A percentile compares a stretch with the other conserved stretches of the same genome.
Evolutionary conservation across 2,888 invertebrate genomes (phyloP).

Genomic region (Hypomecis atomaria): DNA sequence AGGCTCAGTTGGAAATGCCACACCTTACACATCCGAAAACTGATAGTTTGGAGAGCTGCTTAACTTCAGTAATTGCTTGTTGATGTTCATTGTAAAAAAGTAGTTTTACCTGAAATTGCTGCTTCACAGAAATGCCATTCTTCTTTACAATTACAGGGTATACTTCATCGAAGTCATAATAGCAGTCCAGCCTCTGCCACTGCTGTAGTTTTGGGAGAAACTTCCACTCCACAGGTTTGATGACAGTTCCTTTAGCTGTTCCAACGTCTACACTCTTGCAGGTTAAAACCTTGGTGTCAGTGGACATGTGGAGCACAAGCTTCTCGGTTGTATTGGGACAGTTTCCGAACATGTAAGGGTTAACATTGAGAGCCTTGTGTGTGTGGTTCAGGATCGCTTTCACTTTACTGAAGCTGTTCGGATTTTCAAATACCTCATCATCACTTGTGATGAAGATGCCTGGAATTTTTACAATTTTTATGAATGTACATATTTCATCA

Average conservation of each 20-base stretch:
- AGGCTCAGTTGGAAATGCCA: no score
- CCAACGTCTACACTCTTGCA: slow-evolving; percentile 88
- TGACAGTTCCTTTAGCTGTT: slow-evolving; percentile 69
- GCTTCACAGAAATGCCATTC: slow-evolving; percentile 86
- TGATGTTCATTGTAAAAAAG: neutral
- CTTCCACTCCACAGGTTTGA: slow-evolving; percentile 91
- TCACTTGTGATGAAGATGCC: slow-evolving; percentile 90
- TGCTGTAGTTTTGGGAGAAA: slow-evolving; percentile 88
- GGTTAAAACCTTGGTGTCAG: slow-evolving; percentile 80
- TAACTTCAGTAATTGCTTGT: no score
- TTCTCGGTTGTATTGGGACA: slow-evolving; percentile 83
- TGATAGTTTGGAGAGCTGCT: no score
- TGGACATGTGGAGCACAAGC: slow-evolving; percentile 86
- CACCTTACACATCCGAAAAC: no score
- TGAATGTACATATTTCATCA: no score
- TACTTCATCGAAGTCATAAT: slow-evolving; percentile 90
- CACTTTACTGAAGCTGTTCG: slow-evolving; percentile 83
- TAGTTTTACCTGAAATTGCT: slow-evolving; percentile 86
- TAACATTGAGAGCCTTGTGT: slow-evolving; percentile 81
- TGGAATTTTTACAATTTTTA: slow-evolving; percentile 50
- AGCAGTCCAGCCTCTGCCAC: slow-evolving; percentile 91
- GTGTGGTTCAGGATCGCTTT: slow-evolving; percentile 84
- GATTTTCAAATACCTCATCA: slow-evolving; percentile 86
- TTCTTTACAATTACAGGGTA: slow-evolving; percentile 88
- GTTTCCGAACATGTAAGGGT: slow-evolving; percentile 86